phyloP scores from a whole-genome alignment of 2,113 vertebrate species.

The Amphiprion percula region DNA sequence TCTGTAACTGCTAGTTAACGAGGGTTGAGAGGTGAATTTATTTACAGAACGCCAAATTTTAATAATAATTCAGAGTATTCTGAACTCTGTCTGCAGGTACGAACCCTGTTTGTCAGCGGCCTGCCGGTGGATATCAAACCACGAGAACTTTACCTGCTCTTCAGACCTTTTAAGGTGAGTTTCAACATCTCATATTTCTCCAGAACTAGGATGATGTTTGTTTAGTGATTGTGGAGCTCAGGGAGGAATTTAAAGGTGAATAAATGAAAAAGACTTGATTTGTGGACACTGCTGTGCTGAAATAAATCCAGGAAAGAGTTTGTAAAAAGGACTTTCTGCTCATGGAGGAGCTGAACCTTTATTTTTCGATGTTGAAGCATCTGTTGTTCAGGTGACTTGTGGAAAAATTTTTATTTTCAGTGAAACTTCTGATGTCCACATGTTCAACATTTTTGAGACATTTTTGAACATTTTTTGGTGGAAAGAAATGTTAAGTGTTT shows the following conservation, averaged over 20 bases:
- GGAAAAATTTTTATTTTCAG: no score
- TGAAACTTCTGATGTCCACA: no score
- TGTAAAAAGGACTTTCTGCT: conserved; percentile 17
- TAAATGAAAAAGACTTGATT: neutral
- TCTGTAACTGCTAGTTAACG: no score
- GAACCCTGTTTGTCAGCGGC: conserved; percentile 97
- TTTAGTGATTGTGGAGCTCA: neutral
- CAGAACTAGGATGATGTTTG: neutral
- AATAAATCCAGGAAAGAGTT: neutral
- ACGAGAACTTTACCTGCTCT: conserved; percentile 96
- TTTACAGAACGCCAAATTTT: no score
- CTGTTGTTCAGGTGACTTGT: no score
- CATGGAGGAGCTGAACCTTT: neutral
- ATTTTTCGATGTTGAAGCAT: no score
- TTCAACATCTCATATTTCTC: neutral
- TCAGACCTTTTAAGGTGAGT: conserved; percentile 97
- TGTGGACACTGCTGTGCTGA: conserved; percentile 13
- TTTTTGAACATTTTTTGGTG: no score
- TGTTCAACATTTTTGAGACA: no score
- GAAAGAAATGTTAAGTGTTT: no score
- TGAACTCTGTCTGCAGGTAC: conserved; percentile 70
- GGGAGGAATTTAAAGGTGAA: neutral
- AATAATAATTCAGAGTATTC: no score
- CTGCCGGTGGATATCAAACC: conserved; percentile 98
- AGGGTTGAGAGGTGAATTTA: no score